Evolutionary conservation across 2,113 vertebrate species (phyloP).

Genomic region (Dromaius novaehollandiae): DNA sequence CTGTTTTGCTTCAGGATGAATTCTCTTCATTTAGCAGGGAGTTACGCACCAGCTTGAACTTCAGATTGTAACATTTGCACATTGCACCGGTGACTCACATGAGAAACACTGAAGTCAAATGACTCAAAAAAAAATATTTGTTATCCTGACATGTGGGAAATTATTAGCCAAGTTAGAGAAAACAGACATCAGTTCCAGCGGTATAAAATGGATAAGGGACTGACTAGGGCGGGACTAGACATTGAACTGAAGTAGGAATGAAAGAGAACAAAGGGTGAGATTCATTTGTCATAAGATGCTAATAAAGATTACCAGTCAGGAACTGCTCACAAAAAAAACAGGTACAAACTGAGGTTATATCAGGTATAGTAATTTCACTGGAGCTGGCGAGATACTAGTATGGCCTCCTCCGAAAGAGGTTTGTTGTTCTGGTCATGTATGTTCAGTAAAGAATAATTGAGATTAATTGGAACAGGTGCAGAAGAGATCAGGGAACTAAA

Average conservation of each 20-base stretch:
- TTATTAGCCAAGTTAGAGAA: background rate
- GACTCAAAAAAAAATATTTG: background rate
- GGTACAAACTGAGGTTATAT: background rate
- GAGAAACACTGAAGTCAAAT: background rate
- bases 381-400: background rate
- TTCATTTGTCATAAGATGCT: background rate
- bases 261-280: background rate
- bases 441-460: background rate
- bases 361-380: background rate
- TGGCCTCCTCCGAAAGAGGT: background rate
- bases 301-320: background rate
- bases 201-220: background rate
- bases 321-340: background rate
- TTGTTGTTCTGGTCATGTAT: background rate
- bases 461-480: constrained; percentile 39
- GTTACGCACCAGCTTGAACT: background rate
- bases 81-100: background rate
- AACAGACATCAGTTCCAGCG: background rate
- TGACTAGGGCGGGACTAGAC: background rate
- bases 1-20: constrained; percentile 7
- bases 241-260: background rate
- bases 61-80: background rate
- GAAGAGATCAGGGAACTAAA: background rate
- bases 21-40: background rate
- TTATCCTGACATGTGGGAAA: background rate